phyloP scores from a whole-genome alignment of 2,888 invertebrate genomes.

The Empis livida region DNA sequence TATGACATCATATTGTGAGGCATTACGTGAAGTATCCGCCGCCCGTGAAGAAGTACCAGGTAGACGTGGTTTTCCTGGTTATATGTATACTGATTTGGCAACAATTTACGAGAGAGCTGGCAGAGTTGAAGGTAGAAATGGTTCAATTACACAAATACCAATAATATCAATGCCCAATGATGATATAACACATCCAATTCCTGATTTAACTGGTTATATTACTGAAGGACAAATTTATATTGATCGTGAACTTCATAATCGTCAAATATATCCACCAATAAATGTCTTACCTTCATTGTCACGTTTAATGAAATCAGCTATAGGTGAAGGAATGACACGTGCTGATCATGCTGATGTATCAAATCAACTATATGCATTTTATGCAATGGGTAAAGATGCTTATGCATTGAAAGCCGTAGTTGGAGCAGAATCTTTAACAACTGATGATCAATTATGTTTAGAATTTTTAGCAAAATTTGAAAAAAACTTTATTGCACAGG shows the following conservation, averaged over 20 bases:
- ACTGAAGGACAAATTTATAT: conserved; percentile 95
- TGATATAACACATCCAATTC: conserved; percentile 97
- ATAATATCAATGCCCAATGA: conserved; percentile 99
- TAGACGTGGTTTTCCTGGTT: conserved; percentile 90
- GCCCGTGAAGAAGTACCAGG: conserved; percentile 97
- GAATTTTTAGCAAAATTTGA: conserved; percentile 96
- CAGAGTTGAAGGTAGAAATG: conserved; percentile 90
- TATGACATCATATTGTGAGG: conserved; percentile 98
- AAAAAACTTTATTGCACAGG: conserved; percentile 92
- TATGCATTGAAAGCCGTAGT: conserved; percentile 98
- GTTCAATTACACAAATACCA: conserved; percentile 96
- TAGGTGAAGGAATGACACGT: conserved; percentile 94
- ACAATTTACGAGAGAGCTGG: conserved; percentile 97
- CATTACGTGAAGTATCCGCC: conserved; percentile 91
- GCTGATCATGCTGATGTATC: conserved; percentile 97
- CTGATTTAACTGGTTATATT: conserved; percentile 96
- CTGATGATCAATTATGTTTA: conserved; percentile 88
- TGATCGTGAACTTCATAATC: conserved; percentile 91
- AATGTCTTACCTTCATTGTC: conserved; percentile 94
- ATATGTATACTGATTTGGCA: conserved; percentile 99
- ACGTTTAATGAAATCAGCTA: conserved; percentile 97
- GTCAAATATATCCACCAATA: conserved; percentile 94
- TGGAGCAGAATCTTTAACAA: conserved; percentile 91
- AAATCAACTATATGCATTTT: conserved; percentile 96
- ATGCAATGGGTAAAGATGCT: conserved; percentile 96